Evolutionary conservation across 2,888 invertebrate genomes (phyloP).

Genomic region (Drosophila mettleri): DNA sequence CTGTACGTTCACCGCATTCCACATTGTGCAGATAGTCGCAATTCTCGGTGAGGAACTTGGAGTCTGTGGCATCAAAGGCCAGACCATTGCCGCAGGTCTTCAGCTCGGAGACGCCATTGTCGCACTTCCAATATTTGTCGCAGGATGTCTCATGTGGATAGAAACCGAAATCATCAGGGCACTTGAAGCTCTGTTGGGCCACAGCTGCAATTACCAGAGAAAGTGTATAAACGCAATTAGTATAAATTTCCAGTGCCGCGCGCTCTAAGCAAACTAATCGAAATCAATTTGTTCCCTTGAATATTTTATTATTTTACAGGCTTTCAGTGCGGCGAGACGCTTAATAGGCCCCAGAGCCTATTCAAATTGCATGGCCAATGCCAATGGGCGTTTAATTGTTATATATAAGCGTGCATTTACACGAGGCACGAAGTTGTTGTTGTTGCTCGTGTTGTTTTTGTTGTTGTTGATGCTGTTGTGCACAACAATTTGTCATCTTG

Average conservation of each 20-base stretch:
- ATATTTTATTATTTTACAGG: slow-evolving; percentile 37
- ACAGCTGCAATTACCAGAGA: slow-evolving; percentile 86
- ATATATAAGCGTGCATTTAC: slow-evolving; percentile 1
- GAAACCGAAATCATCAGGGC: slow-evolving; percentile 97
- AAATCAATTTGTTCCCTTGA: slow-evolving; percentile 39
- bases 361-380: slow-evolving; percentile 39
- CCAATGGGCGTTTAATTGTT: slow-evolving; percentile 33
- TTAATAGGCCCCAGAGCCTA: slow-evolving; percentile 31
- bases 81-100: slow-evolving; percentile 97
- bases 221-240: slow-evolving; percentile 14
- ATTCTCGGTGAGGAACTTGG: slow-evolving; percentile 96
- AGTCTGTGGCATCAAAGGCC: slow-evolving; percentile 95
- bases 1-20: slow-evolving; percentile 94
- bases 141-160: slow-evolving; percentile 95
- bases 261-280: slow-evolving; percentile 29
- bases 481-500: slow-evolving; percentile 68
- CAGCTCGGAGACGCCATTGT: slow-evolving; percentile 93
- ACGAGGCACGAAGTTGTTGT: slow-evolving; percentile 6
- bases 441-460: background rate
- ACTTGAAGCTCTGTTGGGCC: slow-evolving; percentile 94
- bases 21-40: slow-evolving; percentile 98
- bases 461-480: slow-evolving; percentile 28
- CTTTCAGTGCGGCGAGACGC: slow-evolving; percentile 5
- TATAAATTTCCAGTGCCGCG: slow-evolving; percentile 19
- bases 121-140: slow-evolving; percentile 98